Evolutionary conservation across 2,113 vertebrate genomes (phyloP), one percentile per base, ranked within the genome.

Genomic region (Ivindomyrus marchei): DNA sequence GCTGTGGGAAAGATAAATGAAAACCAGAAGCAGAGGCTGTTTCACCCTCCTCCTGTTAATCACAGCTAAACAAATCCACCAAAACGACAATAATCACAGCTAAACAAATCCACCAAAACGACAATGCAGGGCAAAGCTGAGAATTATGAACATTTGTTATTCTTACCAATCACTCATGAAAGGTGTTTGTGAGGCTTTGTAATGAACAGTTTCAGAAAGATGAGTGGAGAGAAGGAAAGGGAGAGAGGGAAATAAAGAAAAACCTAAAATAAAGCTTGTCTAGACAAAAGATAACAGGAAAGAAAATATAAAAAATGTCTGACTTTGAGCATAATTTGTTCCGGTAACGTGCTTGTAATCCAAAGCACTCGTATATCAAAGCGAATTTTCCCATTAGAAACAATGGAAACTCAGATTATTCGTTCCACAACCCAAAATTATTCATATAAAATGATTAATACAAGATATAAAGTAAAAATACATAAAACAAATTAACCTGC

Each of bases 261-360:
- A 53, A 47, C 9, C 52, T 53, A 91, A 92, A 93, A 89, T 88
- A 91, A 45, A 90, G 5, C 88, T 91, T 74, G 93, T 95, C 93
- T 95, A 93, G 94, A 94, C 93, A 93, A 92, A 89, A 80, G 88
- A 94, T 90, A 94, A 94, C 92, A 92, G 94, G 93, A 94, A 95
- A 94, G 90, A 89, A 91, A 92, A 93, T 92, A 93, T 94, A 92
- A 94, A 93, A 86, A 94, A 94, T 21, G 91, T 94, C 93, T 93
- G 92, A 91, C 90, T 93, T 88, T 31, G 31, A 31, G 42, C 42
- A 42, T 42, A 42, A 42, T 42, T 42, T 4, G 42, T 42, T 42
- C 42, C 42, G 3, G 42, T 42, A 42, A 42, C 42, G 3, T 42
- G 42, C 42, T 42, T 42, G 4, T 42, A 42, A 31, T 31, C 31